Evolutionary conservation across 2,888 invertebrate species (phyloP), one percentile per base, ranked within the genome.

Genomic region (Beris morrisii): DNA sequence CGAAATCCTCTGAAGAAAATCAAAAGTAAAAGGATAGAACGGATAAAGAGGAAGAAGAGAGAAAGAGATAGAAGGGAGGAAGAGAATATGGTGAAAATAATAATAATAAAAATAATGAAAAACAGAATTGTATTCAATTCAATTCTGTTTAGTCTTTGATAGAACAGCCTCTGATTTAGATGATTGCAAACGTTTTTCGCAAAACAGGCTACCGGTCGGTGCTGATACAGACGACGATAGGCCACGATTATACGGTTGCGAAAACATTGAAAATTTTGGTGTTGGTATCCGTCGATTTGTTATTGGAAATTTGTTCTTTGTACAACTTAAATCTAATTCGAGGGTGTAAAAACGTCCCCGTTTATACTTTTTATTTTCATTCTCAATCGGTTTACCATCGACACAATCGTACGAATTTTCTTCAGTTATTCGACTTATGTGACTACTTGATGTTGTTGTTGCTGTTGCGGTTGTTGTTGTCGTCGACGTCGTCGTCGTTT

Each of bases 241-340:
- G 66, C 78, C 78, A 78, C 78, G 53, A 77, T 74, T 52, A 72
- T 72, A 68, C 56, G 55, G 45, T 53, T 32, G 38, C 48, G 32
- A 5, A 46, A 45, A 45, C 44, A n/a, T 32, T 52, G 54, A 43
- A 43, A 54, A 31, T 32, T 66, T 54, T 55, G 64, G 52, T 57
- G 67, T 65, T 66, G 71, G 67, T 32, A 68, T 72, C 43, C 70
- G 66, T 56, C 81, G 77, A 72, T 81, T 78, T 67, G 79, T 82
- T 70, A 85, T 85, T 70, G 85, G 85, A 79, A 85, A 85, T 76
- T 85, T 85, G 75, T 85, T 85, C 72, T 84, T 84, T 71, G 83
- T 83, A 76, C 84, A 85, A 69, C 84, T 84, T 69, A 85, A 78
- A 74, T 83, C 84, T 71, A 85, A 75, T 69, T 80, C 80, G 28